Evolutionary conservation across 2,797 vertebrate genomes (phyloP).

Genomic region (Cirrhinus mrigala): DNA sequence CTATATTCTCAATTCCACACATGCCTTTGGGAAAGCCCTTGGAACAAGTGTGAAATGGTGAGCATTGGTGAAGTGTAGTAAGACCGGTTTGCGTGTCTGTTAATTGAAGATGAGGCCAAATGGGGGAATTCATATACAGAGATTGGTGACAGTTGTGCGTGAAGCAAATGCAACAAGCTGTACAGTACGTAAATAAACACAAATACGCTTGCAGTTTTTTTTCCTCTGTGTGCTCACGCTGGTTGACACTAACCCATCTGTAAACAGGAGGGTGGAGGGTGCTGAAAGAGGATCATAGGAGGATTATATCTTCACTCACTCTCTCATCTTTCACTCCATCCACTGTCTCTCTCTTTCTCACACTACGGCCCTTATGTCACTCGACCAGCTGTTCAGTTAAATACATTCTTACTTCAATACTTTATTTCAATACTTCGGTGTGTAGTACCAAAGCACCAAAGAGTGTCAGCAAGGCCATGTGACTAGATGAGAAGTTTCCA

Average conservation of each 20-base stretch:
- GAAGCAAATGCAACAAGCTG: not conserved
- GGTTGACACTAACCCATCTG: slow-evolving; percentile 18
- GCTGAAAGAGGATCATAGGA: slow-evolving; percentile 27
- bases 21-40: not conserved
- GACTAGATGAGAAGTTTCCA: not conserved
- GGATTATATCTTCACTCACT: slow-evolving; percentile 50
- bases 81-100: not conserved
- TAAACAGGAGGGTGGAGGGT: slow-evolving; percentile 18
- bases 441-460: not conserved
- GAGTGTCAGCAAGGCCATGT: not conserved
- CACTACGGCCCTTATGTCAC: not conserved
- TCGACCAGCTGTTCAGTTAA: slow-evolving; percentile 3
- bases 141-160: not conserved
- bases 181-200: not conserved
- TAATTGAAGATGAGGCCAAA: not conserved
- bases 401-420: not conserved
- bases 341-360: slow-evolving; percentile 27
- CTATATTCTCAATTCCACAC: slow-evolving; percentile 17
- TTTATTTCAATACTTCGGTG: not conserved
- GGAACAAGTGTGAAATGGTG: not conserved
- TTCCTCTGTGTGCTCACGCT: not conserved
- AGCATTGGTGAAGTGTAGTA: not conserved
- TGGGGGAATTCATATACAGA: not conserved
- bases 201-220: not conserved
- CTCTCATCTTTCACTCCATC: not conserved